Base-by-base conservation (phyloP, 2,797 vertebrate genomes). In the Coccyzus lansbergi region DNA sequence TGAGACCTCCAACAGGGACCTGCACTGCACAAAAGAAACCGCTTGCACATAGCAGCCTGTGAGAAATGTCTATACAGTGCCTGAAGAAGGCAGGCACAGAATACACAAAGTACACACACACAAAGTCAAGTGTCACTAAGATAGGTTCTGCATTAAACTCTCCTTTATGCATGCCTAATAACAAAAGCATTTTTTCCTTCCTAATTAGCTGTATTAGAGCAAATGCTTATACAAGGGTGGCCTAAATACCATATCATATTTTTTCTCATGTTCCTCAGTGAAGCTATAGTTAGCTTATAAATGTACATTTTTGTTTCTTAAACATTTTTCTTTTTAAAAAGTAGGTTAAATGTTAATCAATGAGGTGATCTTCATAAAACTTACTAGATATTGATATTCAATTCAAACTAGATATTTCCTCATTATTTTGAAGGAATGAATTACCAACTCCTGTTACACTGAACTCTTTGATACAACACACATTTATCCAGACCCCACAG, bases 301-400 rank as follows among this genome's bases (percentile, higher is more conserved):
- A 31, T 38, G 46, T 31, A 65, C 12, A 7, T 69, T 88, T 88
- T 76, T 29, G 20, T 77, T 51, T 79, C 77, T 92, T 79, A 90
- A 76, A 59, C 12, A 52, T 83, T 93, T 88, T 51, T 90, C 64
- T 88, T 72, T 93, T 76, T 67, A 84, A 84, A 86, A 92, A n/a
- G 29, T 22, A 60, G 69, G 80, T 72, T 90, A 94, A 93, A 92
- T 84, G 83, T 88, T 88, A 96, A 90, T 94, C 94, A 93, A 92
- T 96, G 88, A 93, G 67, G 59, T 79, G 92, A 91, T 93, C 63
- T 79, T 82, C 55, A 84, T 86, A 86, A 90, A 78, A 96, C 95
- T 94, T 88, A 52, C 80, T 79, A 33, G 52, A 14, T 90, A 92
- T 92, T 0, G 1, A 82, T 91, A 70, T 77, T 88, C 74, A 36